Base-by-base conservation (phyloP, 2,797 vertebrate species). In the Tapirus indicus region DNA sequence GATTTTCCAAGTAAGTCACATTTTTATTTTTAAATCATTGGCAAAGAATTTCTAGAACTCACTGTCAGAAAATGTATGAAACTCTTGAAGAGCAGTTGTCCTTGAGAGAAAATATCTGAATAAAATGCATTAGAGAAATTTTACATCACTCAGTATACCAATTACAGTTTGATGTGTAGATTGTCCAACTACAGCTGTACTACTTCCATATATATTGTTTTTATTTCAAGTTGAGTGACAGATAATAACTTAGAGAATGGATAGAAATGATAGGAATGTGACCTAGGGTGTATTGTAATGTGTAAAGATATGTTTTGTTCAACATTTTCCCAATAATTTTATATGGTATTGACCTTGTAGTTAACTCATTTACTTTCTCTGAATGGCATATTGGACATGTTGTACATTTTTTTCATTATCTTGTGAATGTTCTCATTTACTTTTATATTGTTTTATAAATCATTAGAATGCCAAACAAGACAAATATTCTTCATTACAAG, bases 1-100 rank as follows among this genome's bases (percentile, higher is more conserved):
- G 96, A 38, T 68, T 92, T 98, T 96, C 60, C 95, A 98, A 97
- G 52, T 96, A 98, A 91, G 92, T 95, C 95, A 97, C 75, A 90
- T 49, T 77, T 82, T 88, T 56, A 80, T 95, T 97, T 96, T 98
- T 58, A 83, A 91, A 95, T 97, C 93, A 97, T 92, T 97, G 96
- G 41, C 80, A 97, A 95, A 56, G 56, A 96, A 49, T 80, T 74
- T 78, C 47, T 77, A 77, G 17, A 84, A n/a, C 38, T 85, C 41
- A 44, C 66, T 93, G 52, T 97, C 84, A 97, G 80, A 97, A 98
- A 97, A 96, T 71, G 71, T 9, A 35, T 93, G 11, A 52, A 98
- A 95, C n/a, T 97, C 79, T 88, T 95, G 49, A 97, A 95, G 9
- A 97, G 17, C 49, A 68, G 1, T 88, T 96, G 3, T 60, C 94